Percentiles rank a stretch among this genome's conserved stretches.
Conservation (phyloP, 64 coral and sea anemone species). For the Pocillopora verrucosa region DNA sequence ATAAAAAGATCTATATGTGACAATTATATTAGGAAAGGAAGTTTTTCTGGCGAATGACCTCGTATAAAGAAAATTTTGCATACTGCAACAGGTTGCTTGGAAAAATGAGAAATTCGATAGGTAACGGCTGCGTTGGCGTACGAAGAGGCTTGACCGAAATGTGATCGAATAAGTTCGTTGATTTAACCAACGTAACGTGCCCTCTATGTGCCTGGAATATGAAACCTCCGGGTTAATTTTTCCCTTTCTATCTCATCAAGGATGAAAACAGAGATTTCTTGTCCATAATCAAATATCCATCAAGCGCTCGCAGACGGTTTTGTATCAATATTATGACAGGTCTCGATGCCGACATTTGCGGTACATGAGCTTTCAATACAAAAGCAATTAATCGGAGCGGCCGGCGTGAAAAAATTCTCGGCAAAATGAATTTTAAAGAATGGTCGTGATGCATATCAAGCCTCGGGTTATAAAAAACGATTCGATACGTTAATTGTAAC, state of each 20-base stretch:
- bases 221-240: not conserved
- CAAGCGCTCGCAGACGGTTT: not conserved
- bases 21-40: no score
- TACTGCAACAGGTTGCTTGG: not conserved
- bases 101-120: not conserved
- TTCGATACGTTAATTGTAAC: not conserved
- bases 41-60: no score
- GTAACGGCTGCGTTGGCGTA: not conserved
- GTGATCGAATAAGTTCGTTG: not conserved
- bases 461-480: not conserved
- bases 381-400: not conserved
- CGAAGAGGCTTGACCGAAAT: not conserved
- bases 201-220: not conserved
- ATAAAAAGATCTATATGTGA: no score
- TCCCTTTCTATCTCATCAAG: not conserved
- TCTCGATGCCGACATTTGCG: not conserved
- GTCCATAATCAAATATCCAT: not conserved
- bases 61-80: no score
- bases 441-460: not conserved
- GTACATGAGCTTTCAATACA: not conserved
- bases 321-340: constrained; percentile 8
- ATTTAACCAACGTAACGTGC: not conserved
- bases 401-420: not conserved
- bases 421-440: not conserved
- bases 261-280: not conserved